Evolutionary conservation across 23 tunicate species (phyloP), one percentile per base, ranked within the genome.

Genomic region (Ciona savignyi): DNA sequence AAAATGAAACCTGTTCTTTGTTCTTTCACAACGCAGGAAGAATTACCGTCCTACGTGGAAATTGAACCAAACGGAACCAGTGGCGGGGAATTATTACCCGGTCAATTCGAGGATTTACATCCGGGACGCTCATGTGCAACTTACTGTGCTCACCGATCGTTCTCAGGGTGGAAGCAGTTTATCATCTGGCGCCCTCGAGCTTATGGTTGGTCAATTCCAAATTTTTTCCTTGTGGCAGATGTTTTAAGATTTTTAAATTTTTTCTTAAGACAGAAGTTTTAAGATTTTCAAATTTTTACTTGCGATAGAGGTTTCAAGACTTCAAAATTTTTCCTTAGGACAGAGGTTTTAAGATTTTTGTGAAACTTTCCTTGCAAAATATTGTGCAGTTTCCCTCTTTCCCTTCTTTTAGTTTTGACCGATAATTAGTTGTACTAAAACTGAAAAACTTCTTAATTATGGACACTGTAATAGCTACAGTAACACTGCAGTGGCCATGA

Each of bases 41-140:
- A 71, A 95, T 72, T 95, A 71, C 70, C 66, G 99, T 33, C 96
- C 99, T 1, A 83, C 96, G 26, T 95, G 95, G 90, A 75, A 35
- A 1, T 68, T 95, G 28, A 89, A 95, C 51, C 90, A 92, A 72
- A 48, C 96, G 4, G 99, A 95, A 48, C 85, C 81, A 27, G 99
- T 89, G 27, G 96, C 99, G 26, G 99, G 99, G 28, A 95, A 95
- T 68, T 95, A 95, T 72, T 95, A 80, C 51, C 99, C 99, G 20
- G 82, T 95, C 48, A 95, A 95, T 51, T 83, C 99, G 0, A 67
- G 99, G 2, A 86, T 86, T 62, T 84, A 70, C 65, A 77, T 89
- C 63, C 79, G 80, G 23, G 96, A 95, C 74, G 15, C 76, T 1
- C 65, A 80, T 62, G 30, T 49, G 25, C 92, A 83, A 67, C 70